phyloP scores from a whole-genome alignment of 2,113 vertebrate genomes.

The Podarcis raffonei region DNA sequence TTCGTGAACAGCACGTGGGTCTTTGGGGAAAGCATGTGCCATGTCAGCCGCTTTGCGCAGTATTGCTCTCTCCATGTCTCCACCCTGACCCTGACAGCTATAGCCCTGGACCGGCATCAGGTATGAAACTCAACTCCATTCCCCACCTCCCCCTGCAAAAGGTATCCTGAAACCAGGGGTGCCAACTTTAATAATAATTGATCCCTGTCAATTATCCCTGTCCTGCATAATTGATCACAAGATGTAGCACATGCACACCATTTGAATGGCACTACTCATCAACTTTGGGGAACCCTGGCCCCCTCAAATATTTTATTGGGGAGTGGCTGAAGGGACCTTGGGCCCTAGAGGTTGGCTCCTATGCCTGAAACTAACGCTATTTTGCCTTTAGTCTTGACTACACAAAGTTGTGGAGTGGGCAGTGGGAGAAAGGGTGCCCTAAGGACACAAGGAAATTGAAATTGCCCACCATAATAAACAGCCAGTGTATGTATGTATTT shows the following conservation, averaged over 20 bases:
- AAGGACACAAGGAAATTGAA: neutral
- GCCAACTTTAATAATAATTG: too few relatives aligned
- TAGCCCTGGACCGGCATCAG: constrained; percentile 71
- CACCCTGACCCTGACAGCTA: constrained; percentile 64
- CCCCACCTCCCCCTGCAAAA: too few relatives aligned
- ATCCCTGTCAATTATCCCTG: too few relatives aligned
- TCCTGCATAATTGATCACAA: too few relatives aligned
- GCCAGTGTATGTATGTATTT: too few relatives aligned
- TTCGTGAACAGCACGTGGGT: constrained; percentile 72
- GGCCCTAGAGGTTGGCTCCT: too few relatives aligned
- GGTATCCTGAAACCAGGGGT: too few relatives aligned
- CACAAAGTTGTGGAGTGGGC: neutral
- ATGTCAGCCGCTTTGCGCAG: constrained; percentile 70
- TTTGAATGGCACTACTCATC: too few relatives aligned
- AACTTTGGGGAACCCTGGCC: too few relatives aligned
- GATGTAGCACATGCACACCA: too few relatives aligned
- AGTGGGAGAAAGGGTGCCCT: neutral
- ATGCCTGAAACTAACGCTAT: neutral
- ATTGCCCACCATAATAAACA: neutral
- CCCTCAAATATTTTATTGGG: too few relatives aligned
- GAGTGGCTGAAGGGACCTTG: too few relatives aligned
- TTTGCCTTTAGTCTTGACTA: neutral
- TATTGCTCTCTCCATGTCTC: constrained; percentile 75
- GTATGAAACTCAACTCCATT: constrained; percentile 13
- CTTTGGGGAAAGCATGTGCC: constrained; percentile 73